phyloP scores from a whole-genome alignment of 2,797 vertebrate species.

The Pelobates cultripes region DNA sequence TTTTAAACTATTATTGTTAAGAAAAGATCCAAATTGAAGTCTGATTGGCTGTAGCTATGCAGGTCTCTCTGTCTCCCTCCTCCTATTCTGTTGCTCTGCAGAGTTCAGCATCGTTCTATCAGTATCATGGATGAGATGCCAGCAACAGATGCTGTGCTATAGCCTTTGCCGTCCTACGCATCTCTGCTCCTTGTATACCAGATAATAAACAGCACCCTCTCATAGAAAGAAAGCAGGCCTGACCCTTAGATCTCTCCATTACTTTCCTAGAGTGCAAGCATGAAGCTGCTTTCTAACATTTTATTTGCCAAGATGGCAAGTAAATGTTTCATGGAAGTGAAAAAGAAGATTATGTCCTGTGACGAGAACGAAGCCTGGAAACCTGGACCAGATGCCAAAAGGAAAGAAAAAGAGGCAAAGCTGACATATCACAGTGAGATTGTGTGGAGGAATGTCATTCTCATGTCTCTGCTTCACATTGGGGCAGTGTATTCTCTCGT shows the following conservation, averaged over 20 bases:
- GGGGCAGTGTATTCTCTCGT: conserved; percentile 67
- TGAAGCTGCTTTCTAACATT: conserved; percentile 23
- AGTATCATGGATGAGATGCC: conserved; percentile 30
- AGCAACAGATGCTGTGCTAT: conserved; percentile 59
- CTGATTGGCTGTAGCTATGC: conserved; percentile 69
- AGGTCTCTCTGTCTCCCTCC: conserved; percentile 41
- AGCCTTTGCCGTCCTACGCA: conserved; percentile 1
- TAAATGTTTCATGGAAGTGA: background rate
- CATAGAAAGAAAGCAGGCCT: background rate
- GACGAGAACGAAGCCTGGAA: background rate
- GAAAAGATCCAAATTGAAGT: background rate
- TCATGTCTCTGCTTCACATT: conserved; percentile 70
- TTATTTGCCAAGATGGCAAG: conserved; percentile 37
- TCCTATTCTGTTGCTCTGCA: conserved; percentile 38
- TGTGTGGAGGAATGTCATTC: conserved; percentile 72
- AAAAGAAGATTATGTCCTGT: conserved; percentile 6
- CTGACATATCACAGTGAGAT: conserved; percentile 54
- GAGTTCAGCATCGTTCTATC: conserved; percentile 33
- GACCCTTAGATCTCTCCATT: background rate
- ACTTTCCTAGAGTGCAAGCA: background rate
- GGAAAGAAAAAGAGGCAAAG: conserved; percentile 10
- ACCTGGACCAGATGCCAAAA: conserved; percentile 16
- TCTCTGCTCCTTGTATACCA: background rate
- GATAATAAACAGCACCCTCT: background rate
- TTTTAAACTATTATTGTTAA: too few species aligned